These are phyloP conservation scores for Sinocyclocheilus maitianheensis DNA, from an alignment of 2,113 vertebrate species.

Conservation along the genomic window DNA sequence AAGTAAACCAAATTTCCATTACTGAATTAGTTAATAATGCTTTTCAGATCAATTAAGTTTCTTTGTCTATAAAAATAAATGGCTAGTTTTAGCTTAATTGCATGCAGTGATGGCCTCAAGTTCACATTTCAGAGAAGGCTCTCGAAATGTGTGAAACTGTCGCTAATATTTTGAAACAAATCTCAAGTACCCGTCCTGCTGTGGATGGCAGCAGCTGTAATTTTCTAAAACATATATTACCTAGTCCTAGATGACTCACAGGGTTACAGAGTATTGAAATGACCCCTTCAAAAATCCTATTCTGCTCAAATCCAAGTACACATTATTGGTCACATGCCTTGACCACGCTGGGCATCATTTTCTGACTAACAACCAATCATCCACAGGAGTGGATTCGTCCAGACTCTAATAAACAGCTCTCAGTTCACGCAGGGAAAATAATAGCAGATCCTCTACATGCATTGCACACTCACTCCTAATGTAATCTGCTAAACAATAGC, in stretches of 20 bases:
- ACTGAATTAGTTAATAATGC: neutral
- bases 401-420: slow-evolving; percentile 64
- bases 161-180: neutral
- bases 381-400: slow-evolving; percentile 47
- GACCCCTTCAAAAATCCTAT: neutral
- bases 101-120: neutral
- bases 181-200: neutral
- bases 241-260: neutral
- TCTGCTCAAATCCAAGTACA: neutral
- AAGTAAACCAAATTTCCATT: neutral
- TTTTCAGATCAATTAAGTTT: neutral
- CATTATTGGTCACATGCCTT: neutral
- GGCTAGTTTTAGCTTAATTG: neutral
- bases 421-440: slow-evolving; percentile 57
- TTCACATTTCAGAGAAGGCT: neutral
- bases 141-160: neutral
- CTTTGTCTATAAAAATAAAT: neutral
- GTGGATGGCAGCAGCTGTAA: neutral
- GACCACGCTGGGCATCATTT: slow-evolving; percentile 32
- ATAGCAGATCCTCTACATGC: slow-evolving; percentile 51
- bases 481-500: slow-evolving; percentile 58
- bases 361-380: slow-evolving; percentile 10
- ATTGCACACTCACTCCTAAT: slow-evolving; percentile 46
- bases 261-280: neutral
- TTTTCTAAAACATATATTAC: slow-evolving; percentile 31